phyloP scores from a whole-genome alignment of 2,113 vertebrate genomes.

The Pelvicachromis taeniatus region DNA sequence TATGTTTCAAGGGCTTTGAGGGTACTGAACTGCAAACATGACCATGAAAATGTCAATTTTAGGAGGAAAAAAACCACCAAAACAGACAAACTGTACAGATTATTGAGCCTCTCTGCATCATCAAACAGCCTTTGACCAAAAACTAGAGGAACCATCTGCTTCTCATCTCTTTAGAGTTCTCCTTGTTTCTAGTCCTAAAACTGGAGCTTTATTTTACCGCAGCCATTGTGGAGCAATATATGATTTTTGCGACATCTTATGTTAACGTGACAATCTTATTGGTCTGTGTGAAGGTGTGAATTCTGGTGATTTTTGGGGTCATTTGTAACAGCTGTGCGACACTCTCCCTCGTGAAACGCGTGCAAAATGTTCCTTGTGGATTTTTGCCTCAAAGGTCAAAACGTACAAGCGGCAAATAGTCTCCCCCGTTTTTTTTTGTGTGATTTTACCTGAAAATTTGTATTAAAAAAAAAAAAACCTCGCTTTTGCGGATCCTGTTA shows the following conservation, averaged over 20 bases:
- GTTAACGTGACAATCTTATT: slow-evolving; percentile 66
- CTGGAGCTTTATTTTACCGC: slow-evolving; percentile 1
- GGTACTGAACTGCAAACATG: not conserved
- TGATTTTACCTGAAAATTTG: not conserved
- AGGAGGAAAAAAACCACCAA: not conserved
- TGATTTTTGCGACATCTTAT: slow-evolving; percentile 4
- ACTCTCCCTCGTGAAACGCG: not conserved
- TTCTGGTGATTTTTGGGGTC: not conserved
- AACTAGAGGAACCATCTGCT: slow-evolving; percentile 37
- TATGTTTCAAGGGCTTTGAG: slow-evolving; percentile 5
- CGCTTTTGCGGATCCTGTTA: not conserved
- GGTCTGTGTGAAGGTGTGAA: slow-evolving; percentile 24
- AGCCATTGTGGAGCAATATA: slow-evolving; percentile 18
- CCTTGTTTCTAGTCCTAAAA: not conserved
- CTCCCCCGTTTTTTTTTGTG: not conserved
- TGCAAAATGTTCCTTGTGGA: not conserved
- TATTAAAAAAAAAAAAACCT: not conserved
- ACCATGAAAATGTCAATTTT: not conserved
- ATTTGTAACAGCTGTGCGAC: not conserved
- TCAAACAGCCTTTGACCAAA: slow-evolving; percentile 72
- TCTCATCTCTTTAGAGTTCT: slow-evolving; percentile 2
- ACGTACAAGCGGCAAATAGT: not conserved
- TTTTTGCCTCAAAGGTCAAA: slow-evolving; percentile 12
- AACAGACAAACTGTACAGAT: not conserved
- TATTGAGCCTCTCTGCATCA: slow-evolving; percentile 40